Evolutionary conservation across 2,888 invertebrate genomes (phyloP).

Genomic region (Ormia ochracea): DNA sequence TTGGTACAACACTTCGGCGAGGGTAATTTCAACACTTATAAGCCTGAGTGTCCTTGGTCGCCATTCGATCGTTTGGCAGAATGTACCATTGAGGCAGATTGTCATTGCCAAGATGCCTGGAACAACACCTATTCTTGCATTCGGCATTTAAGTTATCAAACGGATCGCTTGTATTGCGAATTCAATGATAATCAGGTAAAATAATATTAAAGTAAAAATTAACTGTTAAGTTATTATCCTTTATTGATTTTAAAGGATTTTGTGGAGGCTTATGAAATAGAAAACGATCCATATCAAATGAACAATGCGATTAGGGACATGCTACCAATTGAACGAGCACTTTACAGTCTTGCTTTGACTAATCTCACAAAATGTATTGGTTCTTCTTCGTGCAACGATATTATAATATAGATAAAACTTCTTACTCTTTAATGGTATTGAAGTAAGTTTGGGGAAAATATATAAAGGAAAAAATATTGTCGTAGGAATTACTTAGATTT

Average conservation of each 20-base stretch:
- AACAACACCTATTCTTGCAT: constrained; percentile 91
- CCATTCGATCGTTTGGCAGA: constrained; percentile 78
- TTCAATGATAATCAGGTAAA: constrained; percentile 77
- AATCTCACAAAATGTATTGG: constrained; percentile 73
- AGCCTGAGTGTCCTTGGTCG: constrained; percentile 82
- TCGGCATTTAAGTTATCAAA: constrained; percentile 79
- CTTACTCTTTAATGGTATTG: constrained; percentile 8
- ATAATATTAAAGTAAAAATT: not conserved
- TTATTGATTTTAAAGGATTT: constrained; percentile 78
- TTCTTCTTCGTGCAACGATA: constrained; percentile 66
- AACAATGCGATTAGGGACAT: constrained; percentile 79
- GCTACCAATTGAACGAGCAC: constrained; percentile 78
- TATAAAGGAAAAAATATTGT: constrained; percentile 6
- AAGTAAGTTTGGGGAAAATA: constrained; percentile 2
- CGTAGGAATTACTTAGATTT: constrained; percentile 13
- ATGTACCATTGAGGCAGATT: constrained; percentile 82
- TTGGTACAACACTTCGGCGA: constrained; percentile 91
- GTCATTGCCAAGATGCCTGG: constrained; percentile 89
- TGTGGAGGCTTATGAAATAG: constrained; percentile 86
- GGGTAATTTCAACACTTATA: constrained; percentile 79
- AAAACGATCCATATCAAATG: constrained; percentile 84
- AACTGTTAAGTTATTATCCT: not conserved
- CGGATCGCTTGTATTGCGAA: constrained; percentile 77
- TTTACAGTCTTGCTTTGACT: constrained; percentile 77
- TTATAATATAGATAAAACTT: constrained; percentile 54